Evolutionary conservation across 2,888 invertebrate species (phyloP), one percentile per base, ranked within the genome.

Genomic region (Maniola hyperantus): DNA sequence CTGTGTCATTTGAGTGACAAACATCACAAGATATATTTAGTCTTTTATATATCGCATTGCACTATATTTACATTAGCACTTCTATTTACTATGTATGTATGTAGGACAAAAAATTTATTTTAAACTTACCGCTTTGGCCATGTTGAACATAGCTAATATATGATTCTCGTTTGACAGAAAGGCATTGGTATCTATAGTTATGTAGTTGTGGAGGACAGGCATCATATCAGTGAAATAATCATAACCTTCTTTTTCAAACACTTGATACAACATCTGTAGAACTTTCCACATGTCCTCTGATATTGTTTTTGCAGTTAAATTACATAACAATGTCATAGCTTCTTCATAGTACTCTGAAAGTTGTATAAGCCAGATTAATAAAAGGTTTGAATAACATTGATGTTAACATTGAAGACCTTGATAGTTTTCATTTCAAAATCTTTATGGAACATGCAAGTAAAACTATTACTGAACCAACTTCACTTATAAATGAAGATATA

Each of bases 211-310:
- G 39, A 99, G 93, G 6, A 98, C 97, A 0, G 99, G 99, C 99
- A 99, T 99, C 96, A 99, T 98, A 80, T 99, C 99, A 69, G 96
- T 95, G 86, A 99, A 99, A 92, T 98, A 99, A 82, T 99, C 99
- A 65, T 96, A 95, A 51, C 98, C 98, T 83, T 99, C 98, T 80
- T 97, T 97, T 91, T 98, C 96, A 82, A 99, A 98, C 74, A 98
- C 96, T 83, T 95, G 95, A 86, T 97, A 98, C 76, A 98, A 93
- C 64, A 97, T 89, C 83, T 96, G 97, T 72, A 98, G 95, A 64
- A 99, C 97, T 84, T 97, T 96, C 99, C 99, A 99, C 97, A 99
- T 97, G 80, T 97, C 97, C 46, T 95, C 95, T 0, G 98, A 98
- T 77, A 99, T 96, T 64, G 95, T 94, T 83, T 97, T 97, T 58